Evolutionary conservation across 2,888 invertebrate species (phyloP), one percentile per base, ranked within the genome.

Genomic region (Pollenia griseotomentosa): DNA sequence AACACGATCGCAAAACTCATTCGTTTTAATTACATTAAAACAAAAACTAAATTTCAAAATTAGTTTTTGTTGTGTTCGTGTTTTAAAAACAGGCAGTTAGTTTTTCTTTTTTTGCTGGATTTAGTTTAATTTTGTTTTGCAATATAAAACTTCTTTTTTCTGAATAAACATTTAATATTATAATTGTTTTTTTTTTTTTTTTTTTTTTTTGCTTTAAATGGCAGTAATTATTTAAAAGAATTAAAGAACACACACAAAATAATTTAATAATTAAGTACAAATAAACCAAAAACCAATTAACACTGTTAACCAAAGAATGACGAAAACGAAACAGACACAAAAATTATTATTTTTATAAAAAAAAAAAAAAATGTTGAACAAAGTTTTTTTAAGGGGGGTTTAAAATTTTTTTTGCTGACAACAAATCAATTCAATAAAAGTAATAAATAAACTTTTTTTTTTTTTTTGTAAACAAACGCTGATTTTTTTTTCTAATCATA

Each of bases 241-340:
- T 48, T 63, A 78, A 40, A 68, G 59, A 46, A 83, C 55, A 82
- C 6, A 74, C 16, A 74, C 9, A 48, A 19, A 79, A 33, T 53
- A 44, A 44, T 44, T 19, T 33, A 66, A 10, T 59, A 73, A 66
- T 73, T 66, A 73, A 83, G 55, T 55, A 23, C 63, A 73, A 55
- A 55, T 71, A 77, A 83, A 78, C 44, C 61, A 70, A n/a, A 65
- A 73, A 75, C 68, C 78, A 75, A 80, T 75, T 48, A 68, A 83
- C 75, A 44, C 23, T 71, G 61, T 74, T 85, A 70, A 70, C 80
- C 65, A 74, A 74, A 40, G 14, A 44, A 11, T 55, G 59, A 77
- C 57, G 53, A 65, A 70, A 68, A 61, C 40, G 23, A 42, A 66
- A 82, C 16, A 51, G 61, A 59, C 12, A 74, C 48, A 65, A 44